These are phyloP conservation scores for Bombus waltoni DNA, from an alignment of 1,140 invertebrate genomes.

Conservation along the genomic window DNA sequence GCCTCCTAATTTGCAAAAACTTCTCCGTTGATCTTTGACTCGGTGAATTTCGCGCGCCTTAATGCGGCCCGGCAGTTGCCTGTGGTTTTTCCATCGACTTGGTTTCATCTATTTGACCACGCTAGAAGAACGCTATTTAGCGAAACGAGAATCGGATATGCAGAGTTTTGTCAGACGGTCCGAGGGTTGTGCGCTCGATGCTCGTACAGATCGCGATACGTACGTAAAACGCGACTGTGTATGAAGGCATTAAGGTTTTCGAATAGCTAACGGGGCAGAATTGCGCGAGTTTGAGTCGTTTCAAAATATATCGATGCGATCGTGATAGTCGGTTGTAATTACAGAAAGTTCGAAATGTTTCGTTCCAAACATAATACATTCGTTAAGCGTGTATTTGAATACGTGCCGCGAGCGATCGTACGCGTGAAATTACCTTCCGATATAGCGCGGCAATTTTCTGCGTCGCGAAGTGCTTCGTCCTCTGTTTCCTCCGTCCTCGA, in stretches of 20 bases:
- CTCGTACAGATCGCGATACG: no score
- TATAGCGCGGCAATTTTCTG: neutral
- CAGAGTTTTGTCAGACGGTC: neutral
- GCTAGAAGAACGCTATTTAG: neutral
- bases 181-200: no score
- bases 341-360: no score
- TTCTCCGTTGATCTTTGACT: neutral
- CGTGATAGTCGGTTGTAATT: neutral
- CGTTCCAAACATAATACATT: no score
- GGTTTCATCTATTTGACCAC: neutral
- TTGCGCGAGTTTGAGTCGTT: neutral
- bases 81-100: neutral
- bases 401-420: no score
- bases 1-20: conserved; percentile 8
- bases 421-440: no score
- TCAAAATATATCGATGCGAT: neutral
- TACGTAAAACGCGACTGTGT: no score
- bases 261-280: no score
- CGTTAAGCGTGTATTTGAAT: no score
- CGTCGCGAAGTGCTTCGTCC: neutral
- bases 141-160: neutral
- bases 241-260: no score
- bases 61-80: neutral
- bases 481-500: neutral
- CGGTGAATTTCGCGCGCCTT: neutral